Base-by-base conservation (phyloP, 2,888 invertebrate genomes). In the Aquatica leii region DNA sequence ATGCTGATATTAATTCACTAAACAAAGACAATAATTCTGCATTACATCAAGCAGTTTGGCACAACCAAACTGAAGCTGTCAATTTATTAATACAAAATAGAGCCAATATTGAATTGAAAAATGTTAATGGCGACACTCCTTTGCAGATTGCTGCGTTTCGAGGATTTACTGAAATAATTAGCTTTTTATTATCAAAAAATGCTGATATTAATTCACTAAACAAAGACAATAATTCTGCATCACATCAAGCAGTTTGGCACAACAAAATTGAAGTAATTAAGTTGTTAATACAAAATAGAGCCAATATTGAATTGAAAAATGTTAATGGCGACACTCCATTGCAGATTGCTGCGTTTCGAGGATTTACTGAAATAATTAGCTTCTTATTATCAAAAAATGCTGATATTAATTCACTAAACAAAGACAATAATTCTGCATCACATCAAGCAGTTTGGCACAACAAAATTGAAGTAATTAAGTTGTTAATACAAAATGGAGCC, bases 21-120 rank as follows among this genome's bases (percentile, higher is more conserved):
- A 49, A 49, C 24, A 49, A 49, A n/a, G 20, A n/a, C n/a, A 31
- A 21, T 15, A 14, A 51, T 6, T 31, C 51, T n/a, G 31, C 51
- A 3, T 35, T 51, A 17, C 51, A 51, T 14, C n/a, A 1, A 2
- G 51, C 51, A 3, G 51, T 31, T 8, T 34, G 17, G 31, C 11
- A 9, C 8, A 14, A 14, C n/a, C 20, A 15, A 15, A 12, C 31
- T 12, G 15, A 15, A 1, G 17, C 8, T 1, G 24, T 51, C 4
- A 51, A 11, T 12, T 2, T n/a, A 4, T 35, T 51, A 11, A 6
- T 20, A 11, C 31, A 31, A 20, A 2, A 17, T 6, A 34, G 51
- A 2, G 51, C 51, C 1, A 15, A 31, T 14, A 34, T 51, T 6
- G 17, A 51, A 8, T 12, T 31, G 8, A 31, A 34, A 14, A 51